Evolutionary conservation across 2,797 vertebrate genomes (phyloP).

Genomic region (Nannoperca obscura): DNA sequence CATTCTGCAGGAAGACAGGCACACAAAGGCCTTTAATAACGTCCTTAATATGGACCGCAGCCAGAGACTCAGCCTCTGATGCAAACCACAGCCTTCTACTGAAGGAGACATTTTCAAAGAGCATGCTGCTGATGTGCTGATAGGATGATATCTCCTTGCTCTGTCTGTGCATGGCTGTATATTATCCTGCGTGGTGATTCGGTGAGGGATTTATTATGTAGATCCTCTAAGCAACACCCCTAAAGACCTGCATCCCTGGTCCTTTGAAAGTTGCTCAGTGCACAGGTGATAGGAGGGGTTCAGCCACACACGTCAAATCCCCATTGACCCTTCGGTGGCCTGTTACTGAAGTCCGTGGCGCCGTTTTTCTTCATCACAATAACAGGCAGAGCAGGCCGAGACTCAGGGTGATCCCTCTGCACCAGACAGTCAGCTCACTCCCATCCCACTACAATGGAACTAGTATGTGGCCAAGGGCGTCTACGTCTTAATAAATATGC

Average conservation of each 20-base stretch:
- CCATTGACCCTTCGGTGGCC: conserved; percentile 49
- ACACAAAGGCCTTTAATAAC: conserved; percentile 78
- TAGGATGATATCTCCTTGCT: conserved; percentile 33
- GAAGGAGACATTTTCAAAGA: conserved; percentile 68
- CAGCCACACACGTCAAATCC: conserved; percentile 60
- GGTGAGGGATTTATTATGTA: conserved; percentile 44
- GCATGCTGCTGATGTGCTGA: conserved; percentile 36
- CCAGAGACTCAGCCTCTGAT: conserved; percentile 55
- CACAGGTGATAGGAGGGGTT: conserved; percentile 56
- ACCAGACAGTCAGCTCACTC: conserved; percentile 72
- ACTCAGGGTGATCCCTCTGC: conserved; percentile 67
- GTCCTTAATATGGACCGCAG: conserved; percentile 71
- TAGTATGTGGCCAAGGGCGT: conserved; percentile 76
- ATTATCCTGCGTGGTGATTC: conserved; percentile 31
- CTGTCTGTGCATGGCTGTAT: conserved; percentile 1
- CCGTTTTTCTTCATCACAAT: conserved; percentile 49
- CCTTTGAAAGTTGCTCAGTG: conserved; percentile 32
- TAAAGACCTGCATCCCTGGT: conserved; percentile 22
- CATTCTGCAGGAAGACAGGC: conserved; percentile 66
- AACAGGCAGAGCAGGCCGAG: conserved; percentile 52
- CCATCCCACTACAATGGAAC: conserved; percentile 71
- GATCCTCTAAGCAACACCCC: conserved; percentile 26
- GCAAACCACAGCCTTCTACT: conserved; percentile 69
- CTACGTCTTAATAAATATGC: conserved; percentile 82
- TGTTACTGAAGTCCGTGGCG: conserved; percentile 58